Evolutionary conservation across 2,113 vertebrate genomes (phyloP).

Genomic region (Saccopteryx bilineata): DNA sequence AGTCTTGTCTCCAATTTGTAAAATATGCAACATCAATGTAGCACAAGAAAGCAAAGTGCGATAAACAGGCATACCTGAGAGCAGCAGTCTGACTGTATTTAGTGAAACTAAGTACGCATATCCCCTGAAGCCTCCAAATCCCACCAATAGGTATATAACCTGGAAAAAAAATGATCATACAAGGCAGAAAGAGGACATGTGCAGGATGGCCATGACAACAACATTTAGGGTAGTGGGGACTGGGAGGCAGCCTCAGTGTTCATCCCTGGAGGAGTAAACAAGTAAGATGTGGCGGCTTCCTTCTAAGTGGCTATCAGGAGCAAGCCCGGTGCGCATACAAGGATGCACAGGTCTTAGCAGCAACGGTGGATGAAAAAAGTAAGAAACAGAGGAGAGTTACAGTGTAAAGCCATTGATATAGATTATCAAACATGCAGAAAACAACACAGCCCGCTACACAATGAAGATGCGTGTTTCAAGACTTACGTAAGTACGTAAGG

Average conservation of each 20-base stretch:
- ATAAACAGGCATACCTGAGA: not conserved
- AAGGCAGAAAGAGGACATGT: not conserved
- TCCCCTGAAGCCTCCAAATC: not conserved
- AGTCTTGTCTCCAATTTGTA: not conserved
- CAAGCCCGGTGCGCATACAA: not conserved
- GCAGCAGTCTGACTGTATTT: not conserved
- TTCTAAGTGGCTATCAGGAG: not conserved
- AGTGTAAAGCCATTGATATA: not conserved
- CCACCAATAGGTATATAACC: not conserved
- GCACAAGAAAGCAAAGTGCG: not conserved
- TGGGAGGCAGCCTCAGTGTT: not conserved
- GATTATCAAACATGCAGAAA: not conserved
- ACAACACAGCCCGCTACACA: not conserved
- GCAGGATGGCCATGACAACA: not conserved
- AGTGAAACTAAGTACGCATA: not conserved
- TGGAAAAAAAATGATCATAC: not conserved
- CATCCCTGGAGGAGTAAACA: not conserved
- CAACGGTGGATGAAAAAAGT: not conserved
- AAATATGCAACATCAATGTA: not conserved
- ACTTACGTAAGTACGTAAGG: not conserved
- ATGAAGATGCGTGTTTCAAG: not conserved
- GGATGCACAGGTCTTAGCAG: not conserved
- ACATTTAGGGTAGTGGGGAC: not conserved
- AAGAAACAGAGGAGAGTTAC: not conserved
- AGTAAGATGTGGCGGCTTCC: not conserved